Conservation (phyloP, 2,113 vertebrate genomes). For the Pimephales promelas region DNA sequence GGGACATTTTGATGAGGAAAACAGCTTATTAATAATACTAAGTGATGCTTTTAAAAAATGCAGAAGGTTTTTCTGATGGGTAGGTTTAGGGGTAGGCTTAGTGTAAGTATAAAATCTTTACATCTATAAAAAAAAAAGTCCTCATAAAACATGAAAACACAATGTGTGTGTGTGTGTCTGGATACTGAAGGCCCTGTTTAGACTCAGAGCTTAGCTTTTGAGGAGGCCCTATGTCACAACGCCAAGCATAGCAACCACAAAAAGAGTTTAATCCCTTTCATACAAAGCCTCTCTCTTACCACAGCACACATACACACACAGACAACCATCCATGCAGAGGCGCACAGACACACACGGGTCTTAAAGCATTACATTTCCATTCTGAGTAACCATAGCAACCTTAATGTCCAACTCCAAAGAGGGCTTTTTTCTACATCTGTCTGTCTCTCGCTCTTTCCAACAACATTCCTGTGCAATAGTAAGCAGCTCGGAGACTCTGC, state of each 20-base stretch:
- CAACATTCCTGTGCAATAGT: slow-evolving; percentile 59
- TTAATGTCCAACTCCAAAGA: slow-evolving; percentile 72
- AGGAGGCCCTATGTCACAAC: slow-evolving; percentile 63
- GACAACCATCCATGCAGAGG: slow-evolving; percentile 19
- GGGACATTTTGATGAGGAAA: too few species aligned
- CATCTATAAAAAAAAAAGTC: too few species aligned
- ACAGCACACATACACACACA: slow-evolving; percentile 47
- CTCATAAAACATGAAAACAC: too few species aligned
- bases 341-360: slow-evolving; percentile 26
- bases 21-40: too few species aligned
- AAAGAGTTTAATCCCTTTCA: slow-evolving; percentile 67
- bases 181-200: background rate
- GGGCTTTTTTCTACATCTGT: slow-evolving; percentile 60
- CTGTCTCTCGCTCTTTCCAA: slow-evolving; percentile 59
- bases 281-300: slow-evolving; percentile 37
- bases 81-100: too few species aligned
- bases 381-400: slow-evolving; percentile 78
- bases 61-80: too few species aligned
- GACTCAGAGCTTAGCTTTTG: slow-evolving; percentile 64
- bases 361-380: slow-evolving; percentile 70
- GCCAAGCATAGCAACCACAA: slow-evolving; percentile 62
- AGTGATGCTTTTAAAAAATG: too few species aligned
- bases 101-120: too few species aligned
- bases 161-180: slow-evolving; percentile 22
- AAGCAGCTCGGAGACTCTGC: background rate